Percentiles rank a stretch among this genome's conserved stretches.
phyloP scores from a whole-genome alignment of 1,140 invertebrate species.

The Drosophila eugracilis region DNA sequence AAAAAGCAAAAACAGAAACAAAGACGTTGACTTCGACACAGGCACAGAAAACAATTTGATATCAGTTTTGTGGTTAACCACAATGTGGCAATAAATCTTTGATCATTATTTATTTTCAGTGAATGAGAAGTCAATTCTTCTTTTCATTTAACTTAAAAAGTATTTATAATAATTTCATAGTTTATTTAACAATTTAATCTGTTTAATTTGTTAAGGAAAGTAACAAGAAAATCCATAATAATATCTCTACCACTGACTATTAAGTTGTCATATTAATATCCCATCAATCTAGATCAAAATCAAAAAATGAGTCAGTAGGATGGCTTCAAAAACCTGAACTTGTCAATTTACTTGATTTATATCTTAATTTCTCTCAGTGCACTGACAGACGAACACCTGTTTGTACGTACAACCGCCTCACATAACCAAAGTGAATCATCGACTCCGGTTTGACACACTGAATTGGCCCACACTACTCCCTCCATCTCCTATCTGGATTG shows the following conservation, averaged over 20 bases:
- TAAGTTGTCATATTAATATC: neutral
- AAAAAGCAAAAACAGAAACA: conserved; percentile 10
- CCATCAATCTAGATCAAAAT: conserved; percentile 10
- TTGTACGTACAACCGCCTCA: neutral
- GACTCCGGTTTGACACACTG: conserved; percentile 62
- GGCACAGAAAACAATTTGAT: conserved; percentile 18
- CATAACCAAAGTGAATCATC: conserved; percentile 61
- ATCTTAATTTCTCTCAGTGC: conserved; percentile 10
- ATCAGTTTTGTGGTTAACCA: neutral
- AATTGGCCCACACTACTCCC: conserved; percentile 40
- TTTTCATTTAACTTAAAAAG: too few relatives aligned
- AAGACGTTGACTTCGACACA: conserved; percentile 42
- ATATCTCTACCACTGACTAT: neutral
- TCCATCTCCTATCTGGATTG: conserved; percentile 8
- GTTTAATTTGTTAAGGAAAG: too few relatives aligned
- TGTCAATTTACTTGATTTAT: neutral
- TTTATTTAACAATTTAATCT: neutral
- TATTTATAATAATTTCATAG: too few relatives aligned
- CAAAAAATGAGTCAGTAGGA: neutral
- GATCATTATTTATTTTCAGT: neutral
- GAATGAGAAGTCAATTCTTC: too few relatives aligned
- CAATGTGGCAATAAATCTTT: conserved; percentile 1
- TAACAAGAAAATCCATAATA: too few relatives aligned
- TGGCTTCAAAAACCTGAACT: neutral
- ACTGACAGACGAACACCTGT: conserved; percentile 23